Percentiles rank a stretch among this genome's conserved stretches.
These are phyloP conservation scores for Callyntrura guangdongensis DNA, from an alignment of 2,888 invertebrate species.

Conservation along the genomic window DNA sequence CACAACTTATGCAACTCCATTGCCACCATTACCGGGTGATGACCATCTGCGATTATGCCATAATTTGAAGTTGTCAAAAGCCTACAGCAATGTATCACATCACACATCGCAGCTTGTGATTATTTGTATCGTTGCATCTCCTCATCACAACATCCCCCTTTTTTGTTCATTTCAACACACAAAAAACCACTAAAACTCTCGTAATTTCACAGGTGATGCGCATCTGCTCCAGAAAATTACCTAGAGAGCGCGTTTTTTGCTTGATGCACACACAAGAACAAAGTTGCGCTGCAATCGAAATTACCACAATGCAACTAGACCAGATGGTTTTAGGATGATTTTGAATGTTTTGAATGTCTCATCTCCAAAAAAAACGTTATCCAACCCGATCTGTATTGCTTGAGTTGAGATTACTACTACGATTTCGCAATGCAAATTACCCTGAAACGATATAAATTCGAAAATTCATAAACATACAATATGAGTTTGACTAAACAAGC, in stretches of 20 bases:
- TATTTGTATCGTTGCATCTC: neutral
- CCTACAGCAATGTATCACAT: constrained; percentile 29
- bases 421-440: constrained; percentile 44
- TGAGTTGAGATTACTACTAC: neutral
- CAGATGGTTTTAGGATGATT: constrained; percentile 39
- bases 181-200: constrained; percentile 7
- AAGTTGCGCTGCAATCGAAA: constrained; percentile 8
- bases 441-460: constrained; percentile 20
- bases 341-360: constrained; percentile 4
- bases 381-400: neutral
- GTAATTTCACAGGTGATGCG: constrained; percentile 69
- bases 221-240: constrained; percentile 69
- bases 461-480: constrained; percentile 46
- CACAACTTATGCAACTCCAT: constrained; percentile 44
- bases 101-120: constrained; percentile 11
- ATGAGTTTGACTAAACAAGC: constrained; percentile 5
- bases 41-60: constrained; percentile 41
- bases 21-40: constrained; percentile 30
- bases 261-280: constrained; percentile 1
- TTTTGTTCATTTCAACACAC: neutral
- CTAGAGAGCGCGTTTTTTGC: neutral
- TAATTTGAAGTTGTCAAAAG: constrained; percentile 48
- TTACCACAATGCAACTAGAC: constrained; percentile 18
- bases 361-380: neutral
- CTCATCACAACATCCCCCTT: neutral